Percentiles rank a stretch among this genome's conserved stretches.
These are phyloP conservation scores for Drosophila neotestacea DNA, from an alignment of 2,888 invertebrate genomes.

Conservation along the genomic window DNA sequence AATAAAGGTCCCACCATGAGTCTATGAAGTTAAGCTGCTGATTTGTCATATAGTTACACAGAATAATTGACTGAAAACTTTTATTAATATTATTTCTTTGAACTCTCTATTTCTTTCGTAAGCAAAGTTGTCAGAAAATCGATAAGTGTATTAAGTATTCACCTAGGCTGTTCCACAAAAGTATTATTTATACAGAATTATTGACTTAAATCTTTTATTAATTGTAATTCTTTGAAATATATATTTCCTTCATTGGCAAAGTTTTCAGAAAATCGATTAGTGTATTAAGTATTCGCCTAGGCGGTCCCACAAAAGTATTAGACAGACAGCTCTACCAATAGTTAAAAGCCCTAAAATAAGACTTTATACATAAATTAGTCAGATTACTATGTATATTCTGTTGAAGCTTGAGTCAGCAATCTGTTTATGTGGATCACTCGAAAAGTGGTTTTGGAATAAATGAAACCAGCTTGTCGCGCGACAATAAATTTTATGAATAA, in stretches of 20 bases:
- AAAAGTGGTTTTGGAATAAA: background rate
- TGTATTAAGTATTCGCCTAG: background rate
- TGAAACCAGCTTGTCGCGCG: constrained; percentile 40
- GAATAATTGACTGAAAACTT: too few species aligned
- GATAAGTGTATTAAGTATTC: background rate
- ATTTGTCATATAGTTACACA: too few species aligned
- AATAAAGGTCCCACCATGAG: too few species aligned
- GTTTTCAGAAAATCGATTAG: background rate
- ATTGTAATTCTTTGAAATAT: too few species aligned
- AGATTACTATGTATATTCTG: background rate
- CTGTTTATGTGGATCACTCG: constrained; percentile 24
- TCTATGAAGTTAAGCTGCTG: too few species aligned
- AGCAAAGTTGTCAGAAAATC: background rate
- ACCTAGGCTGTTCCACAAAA: background rate
- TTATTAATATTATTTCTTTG: too few species aligned
- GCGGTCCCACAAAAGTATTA: background rate
- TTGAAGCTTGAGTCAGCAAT: constrained; percentile 31
- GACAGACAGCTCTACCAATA: constrained; percentile 16
- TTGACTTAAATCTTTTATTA: too few species aligned
- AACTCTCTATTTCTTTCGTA: too few species aligned
- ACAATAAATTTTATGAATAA: constrained; percentile 40
- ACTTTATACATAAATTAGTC: constrained; percentile 12
- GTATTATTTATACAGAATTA: background rate
- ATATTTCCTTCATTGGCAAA: too few species aligned
- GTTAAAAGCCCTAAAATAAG: constrained; percentile 2